Base-by-base conservation (phyloP, 2,888 invertebrate genomes). In the Torymus auratus region DNA sequence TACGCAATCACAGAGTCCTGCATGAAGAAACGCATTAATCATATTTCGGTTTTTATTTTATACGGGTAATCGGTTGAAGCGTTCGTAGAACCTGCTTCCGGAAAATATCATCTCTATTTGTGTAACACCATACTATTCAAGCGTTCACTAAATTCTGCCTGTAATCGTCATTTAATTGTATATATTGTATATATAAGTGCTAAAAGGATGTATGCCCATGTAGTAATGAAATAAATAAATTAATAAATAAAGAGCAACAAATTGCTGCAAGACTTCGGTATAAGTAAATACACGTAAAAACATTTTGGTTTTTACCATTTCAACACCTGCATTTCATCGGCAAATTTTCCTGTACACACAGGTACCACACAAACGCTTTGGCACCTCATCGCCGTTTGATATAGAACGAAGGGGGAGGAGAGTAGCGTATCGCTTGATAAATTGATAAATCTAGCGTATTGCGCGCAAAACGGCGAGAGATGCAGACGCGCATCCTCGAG, bases 401-500 rank as follows among this genome's bases (percentile, higher is more conserved):
- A 58, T 3, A 28, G 7, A 3, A 7, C 3, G 28, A 3, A 28
- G 28, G 28, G 7, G 28, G 1, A 28, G 28, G 7, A 28, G 7
- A 28, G 28, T 28, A 23, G 17, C 13, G 20, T 10, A 28, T 56
- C 67, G 67, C 28, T 15, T 67, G 83, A 82, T 83, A 83, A 85
- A 85, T 85, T 85, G 85, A 83, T 85, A 85, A 85, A 85, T 85
- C 84, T 85, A 84, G 82, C 83, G 83, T 83, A 28, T 28, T 28
- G 28, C 28, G 28, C 28, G 28, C 28, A 53, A n/a, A 72, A 15
- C 62, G 23, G 10, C 62, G 14, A 13, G 23, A 12, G 7, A 2
- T 28, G 13, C 15, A 23, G 20, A 55, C 5, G 28, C 23, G 52
- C 11, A 41, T 12, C 28, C 7, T 7, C 7, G 28, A 28, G 28